Evolutionary conservation across 1,140 invertebrate species (phyloP).

Genomic region (Hyposmocoma kahamanoa): DNA sequence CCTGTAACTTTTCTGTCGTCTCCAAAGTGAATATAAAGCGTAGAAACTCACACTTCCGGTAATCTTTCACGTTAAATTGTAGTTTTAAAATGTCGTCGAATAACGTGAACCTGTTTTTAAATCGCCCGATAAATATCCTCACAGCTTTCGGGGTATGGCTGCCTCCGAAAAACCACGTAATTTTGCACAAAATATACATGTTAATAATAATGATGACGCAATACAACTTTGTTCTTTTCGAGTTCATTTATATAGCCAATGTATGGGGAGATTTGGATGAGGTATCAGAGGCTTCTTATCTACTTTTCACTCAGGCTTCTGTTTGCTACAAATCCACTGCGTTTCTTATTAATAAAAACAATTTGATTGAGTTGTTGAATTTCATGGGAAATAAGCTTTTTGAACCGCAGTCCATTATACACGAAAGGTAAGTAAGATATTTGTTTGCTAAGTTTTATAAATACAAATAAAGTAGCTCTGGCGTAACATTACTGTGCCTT

Average conservation of each 20-base stretch:
- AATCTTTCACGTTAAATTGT: too few relatives aligned
- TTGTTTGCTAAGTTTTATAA: too few relatives aligned
- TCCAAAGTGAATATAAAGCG: too few relatives aligned
- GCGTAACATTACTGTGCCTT: neutral
- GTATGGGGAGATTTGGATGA: constrained; percentile 52
- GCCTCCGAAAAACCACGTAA: constrained; percentile 14
- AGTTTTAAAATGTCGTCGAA: constrained; percentile 25
- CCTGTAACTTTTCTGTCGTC: too few relatives aligned
- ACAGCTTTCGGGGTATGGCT: constrained; percentile 40
- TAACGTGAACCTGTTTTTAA: constrained; percentile 29
- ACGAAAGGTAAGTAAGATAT: constrained; percentile 48
- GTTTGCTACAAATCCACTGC: constrained; percentile 48
- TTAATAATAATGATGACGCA: constrained; percentile 35
- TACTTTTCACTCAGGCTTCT: constrained; percentile 53
- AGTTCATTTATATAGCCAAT: constrained; percentile 43
- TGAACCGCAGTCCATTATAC: constrained; percentile 25
- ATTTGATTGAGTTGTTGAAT: constrained; percentile 25
- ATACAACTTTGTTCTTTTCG: constrained; percentile 45
- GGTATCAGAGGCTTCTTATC: constrained; percentile 46
- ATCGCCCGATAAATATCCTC: constrained; percentile 32
- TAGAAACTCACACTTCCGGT: too few relatives aligned
- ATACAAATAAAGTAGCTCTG: too few relatives aligned
- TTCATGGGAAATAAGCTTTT: constrained; percentile 39
- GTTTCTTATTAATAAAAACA: constrained; percentile 37
- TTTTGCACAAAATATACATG: constrained; percentile 26